Conservation (phyloP, 2,113 vertebrate genomes). For the Myotis yumanensis region DNA sequence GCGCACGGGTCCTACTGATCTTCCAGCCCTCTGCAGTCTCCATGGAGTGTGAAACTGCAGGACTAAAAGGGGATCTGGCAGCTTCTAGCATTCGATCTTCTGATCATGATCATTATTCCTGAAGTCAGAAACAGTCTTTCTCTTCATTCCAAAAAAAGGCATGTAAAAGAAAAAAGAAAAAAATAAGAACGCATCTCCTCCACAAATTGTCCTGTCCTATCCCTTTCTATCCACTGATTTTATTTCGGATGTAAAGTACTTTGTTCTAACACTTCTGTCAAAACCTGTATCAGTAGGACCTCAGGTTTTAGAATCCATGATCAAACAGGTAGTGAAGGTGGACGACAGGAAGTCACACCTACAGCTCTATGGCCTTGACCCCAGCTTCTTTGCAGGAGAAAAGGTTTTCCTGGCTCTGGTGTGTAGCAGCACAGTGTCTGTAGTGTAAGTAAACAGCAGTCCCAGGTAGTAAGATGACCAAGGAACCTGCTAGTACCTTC, state of each 20-base stretch:
- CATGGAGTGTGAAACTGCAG: not conserved
- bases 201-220: not conserved
- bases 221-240: not conserved
- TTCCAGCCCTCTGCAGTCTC: not conserved
- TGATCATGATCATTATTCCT: not conserved
- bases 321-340: not conserved
- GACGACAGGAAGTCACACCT: not conserved
- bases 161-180: not conserved
- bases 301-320: not conserved
- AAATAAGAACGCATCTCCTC: not conserved
- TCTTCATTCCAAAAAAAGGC: not conserved
- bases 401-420: not conserved
- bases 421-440: not conserved
- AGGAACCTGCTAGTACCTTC: not conserved
- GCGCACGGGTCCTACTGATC: not conserved
- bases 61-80: not conserved
- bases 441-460: not conserved
- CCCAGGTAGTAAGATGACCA: not conserved
- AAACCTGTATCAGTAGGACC: not conserved
- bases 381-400: not conserved
- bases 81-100: not conserved
- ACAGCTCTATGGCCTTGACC: not conserved
- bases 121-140: constrained; percentile 4
- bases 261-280: not conserved
- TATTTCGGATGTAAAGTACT: not conserved